Conservation (phyloP, 1,140 invertebrate genomes). For the Bursaphelenchus mucronatus region DNA sequence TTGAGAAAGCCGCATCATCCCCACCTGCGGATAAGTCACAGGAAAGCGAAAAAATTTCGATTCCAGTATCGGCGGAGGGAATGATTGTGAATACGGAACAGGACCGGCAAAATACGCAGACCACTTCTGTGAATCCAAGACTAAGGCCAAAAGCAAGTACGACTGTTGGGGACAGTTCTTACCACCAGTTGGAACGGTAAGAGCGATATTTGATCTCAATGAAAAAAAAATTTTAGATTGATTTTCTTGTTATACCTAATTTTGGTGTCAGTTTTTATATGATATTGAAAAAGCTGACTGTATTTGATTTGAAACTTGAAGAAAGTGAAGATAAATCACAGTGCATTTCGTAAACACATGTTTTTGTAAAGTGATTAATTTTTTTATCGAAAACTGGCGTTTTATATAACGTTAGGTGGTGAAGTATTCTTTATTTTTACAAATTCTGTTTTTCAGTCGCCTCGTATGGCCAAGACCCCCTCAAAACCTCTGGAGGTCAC, state of each 20-base stretch:
- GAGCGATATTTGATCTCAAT: slow-evolving; percentile 1
- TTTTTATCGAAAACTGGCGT: too few species aligned
- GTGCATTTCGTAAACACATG: too few species aligned
- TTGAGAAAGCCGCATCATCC: not conserved
- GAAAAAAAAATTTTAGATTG: not conserved
- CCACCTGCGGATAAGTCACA: not conserved
- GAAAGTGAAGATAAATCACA: not conserved
- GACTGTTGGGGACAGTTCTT: slow-evolving; percentile 33
- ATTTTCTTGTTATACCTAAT: slow-evolving; percentile 1
- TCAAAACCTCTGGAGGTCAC: too few species aligned
- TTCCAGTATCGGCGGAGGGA: slow-evolving; percentile 28
- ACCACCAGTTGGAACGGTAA: slow-evolving; percentile 25
- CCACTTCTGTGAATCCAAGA: slow-evolving; percentile 60
- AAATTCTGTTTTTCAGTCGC: not conserved
- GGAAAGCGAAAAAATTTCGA: not conserved
- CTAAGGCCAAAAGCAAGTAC: slow-evolving; percentile 51
- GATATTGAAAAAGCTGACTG: too few species aligned
- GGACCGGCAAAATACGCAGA: slow-evolving; percentile 27
- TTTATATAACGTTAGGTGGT: too few species aligned
- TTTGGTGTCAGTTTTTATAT: too few species aligned
- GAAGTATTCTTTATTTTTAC: not conserved
- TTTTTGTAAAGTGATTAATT: too few species aligned
- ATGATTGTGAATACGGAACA: slow-evolving; percentile 50
- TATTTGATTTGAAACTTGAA: not conserved
- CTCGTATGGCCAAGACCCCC: not conserved